Base-by-base conservation (phyloP, 2,113 vertebrate species). In the Rousettus leschenaultii region DNA sequence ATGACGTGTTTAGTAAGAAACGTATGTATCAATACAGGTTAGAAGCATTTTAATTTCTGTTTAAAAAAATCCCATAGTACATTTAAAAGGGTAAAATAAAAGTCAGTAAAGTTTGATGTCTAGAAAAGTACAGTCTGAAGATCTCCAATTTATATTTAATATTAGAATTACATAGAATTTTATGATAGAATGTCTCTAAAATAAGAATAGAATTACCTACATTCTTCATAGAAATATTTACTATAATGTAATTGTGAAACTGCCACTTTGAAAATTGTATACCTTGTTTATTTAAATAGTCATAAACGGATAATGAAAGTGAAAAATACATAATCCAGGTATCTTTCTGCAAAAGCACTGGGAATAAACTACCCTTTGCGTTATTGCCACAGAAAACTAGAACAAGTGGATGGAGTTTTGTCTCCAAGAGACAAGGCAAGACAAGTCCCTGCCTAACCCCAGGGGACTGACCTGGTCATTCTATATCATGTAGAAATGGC, bases 101-200 rank as follows among this genome's bases (percentile, higher is more conserved):
- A 98, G 57, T 90, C 71, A 28, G 59, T 45, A 80, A 53, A 86
- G 55, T 0, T 61, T 4, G 18, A 26, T 70, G 6, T 61, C 35
- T 84, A 22, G 35, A 79, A 63, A 26, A 79, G 71, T 61, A n/a
- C 13, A 68, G 16, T 71, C 22, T 71, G 65, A 95, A 94, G 84
- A 57, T 90, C 93, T 90, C 95, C 95, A 98, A 95, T 96, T 96
- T 97, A 92, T 96, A 97, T 97, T 97, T 97, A 98, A 97, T 98
- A 95, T 91, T 97, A 97, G 92, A 93, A 95, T 91, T 71, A 88
- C 61, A 8, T 61, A 11, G 12, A 38, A 26, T 38, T 94, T 61
- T 82, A 21, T 19, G 26, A 59, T 22, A 65, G 38, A 45, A 8
- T 55, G 77, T 45, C 12, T 92, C 22, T 82, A 33, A 80, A 61